A percentile compares a stretch with the other conserved stretches of the same genome.
These are phyloP conservation scores for Coregonus sp. DNA, from an alignment of 2,797 vertebrate genomes.

Conservation along the genomic window DNA sequence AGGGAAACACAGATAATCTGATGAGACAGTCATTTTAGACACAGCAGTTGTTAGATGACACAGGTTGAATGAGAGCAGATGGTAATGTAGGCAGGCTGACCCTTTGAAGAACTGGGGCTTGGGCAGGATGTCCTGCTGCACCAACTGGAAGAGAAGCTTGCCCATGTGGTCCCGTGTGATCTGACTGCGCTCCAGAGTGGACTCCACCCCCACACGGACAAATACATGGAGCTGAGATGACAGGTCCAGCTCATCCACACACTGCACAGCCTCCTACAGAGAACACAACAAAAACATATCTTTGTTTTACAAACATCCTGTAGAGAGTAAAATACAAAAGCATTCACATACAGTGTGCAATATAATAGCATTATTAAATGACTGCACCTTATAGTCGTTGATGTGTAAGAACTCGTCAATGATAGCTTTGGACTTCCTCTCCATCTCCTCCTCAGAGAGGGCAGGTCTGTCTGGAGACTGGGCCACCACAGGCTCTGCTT, in stretches of 20 bases:
- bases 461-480: slow-evolving; percentile 74
- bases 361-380: neutral
- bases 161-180: slow-evolving; percentile 97
- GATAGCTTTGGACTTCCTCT: slow-evolving; percentile 92
- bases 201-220: slow-evolving; percentile 91
- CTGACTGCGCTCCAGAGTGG: slow-evolving; percentile 94
- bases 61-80: neutral
- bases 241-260: slow-evolving; percentile 88
- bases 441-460: slow-evolving; percentile 87
- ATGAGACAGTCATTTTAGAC: neutral
- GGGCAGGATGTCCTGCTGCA: slow-evolving; percentile 84
- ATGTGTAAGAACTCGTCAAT: slow-evolving; percentile 98
- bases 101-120: slow-evolving; percentile 89
- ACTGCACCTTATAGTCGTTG: slow-evolving; percentile 91
- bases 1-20: slow-evolving; percentile 1
- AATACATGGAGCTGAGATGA: slow-evolving; percentile 82
- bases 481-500: slow-evolving; percentile 75
- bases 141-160: slow-evolving; percentile 88
- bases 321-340: neutral
- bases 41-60: too few species aligned
- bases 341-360: neutral
- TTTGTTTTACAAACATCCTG: neutral
- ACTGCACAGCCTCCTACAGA: slow-evolving; percentile 91
- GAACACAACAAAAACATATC: neutral
- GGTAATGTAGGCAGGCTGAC: slow-evolving; percentile 66